A percentile compares a stretch with the other conserved stretches of the same genome.
Evolutionary conservation across 2,113 vertebrate species (phyloP).

Genomic region (Pavo muticus): DNA sequence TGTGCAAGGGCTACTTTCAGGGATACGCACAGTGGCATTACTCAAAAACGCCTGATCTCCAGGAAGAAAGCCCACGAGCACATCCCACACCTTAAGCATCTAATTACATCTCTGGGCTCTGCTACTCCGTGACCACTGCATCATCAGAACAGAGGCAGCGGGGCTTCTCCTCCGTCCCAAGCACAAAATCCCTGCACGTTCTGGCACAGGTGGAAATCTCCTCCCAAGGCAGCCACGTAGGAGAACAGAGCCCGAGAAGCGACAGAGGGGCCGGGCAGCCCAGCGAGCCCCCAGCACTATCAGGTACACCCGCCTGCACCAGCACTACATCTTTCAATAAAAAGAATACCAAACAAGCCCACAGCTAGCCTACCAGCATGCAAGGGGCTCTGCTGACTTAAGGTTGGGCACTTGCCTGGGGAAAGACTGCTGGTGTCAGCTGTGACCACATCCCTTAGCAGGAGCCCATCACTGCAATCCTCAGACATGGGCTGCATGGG

Average conservation of each 20-base stretch:
- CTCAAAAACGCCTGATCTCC: rapidly evolving
- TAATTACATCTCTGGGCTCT: rapidly evolving
- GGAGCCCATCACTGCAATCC: background rate
- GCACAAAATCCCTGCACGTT: background rate
- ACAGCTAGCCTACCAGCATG: background rate
- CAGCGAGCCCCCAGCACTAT: no score
- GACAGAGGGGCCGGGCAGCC: background rate
- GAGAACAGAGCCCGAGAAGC: background rate
- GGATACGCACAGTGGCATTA: background rate
- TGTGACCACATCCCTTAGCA: slow-evolving; percentile 37
- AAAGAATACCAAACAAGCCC: background rate
- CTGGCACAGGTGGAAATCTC: background rate
- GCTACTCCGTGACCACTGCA: background rate
- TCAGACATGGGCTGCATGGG: background rate
- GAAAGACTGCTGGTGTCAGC: background rate
- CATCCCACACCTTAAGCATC: rapidly evolving
- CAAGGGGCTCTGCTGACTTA: background rate
- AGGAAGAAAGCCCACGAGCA: background rate
- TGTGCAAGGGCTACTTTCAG: background rate
- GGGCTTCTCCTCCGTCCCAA: background rate
- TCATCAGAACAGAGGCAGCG: background rate
- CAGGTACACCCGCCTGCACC: no score
- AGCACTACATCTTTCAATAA: no score
- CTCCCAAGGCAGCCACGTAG: background rate
- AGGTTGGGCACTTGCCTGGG: background rate